Evolutionary conservation across 64 coral and sea anemone genomes (phyloP).

Genomic region (Stylophora pistillata): DNA sequence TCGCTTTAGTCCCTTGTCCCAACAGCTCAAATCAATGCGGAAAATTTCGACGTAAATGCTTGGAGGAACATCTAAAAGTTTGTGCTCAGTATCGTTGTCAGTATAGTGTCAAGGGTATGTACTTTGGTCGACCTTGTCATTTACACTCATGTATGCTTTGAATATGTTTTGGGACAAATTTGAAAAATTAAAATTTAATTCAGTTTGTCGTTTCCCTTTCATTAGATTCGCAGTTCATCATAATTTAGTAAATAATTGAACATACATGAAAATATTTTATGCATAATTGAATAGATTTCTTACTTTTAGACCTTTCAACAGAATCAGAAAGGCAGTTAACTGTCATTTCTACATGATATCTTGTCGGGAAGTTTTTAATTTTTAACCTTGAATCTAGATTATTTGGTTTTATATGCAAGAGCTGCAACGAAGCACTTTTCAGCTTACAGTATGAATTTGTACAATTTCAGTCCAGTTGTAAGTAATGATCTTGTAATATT

Average conservation of each 20-base stretch:
- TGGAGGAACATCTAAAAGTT: constrained; percentile 76
- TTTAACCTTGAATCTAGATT: background rate
- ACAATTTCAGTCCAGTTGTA: background rate
- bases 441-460: background rate
- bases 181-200: constrained; percentile 21
- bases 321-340: no score
- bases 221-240: background rate
- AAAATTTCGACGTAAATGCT: constrained; percentile 79
- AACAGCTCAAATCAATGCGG: constrained; percentile 99
- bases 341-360: no score
- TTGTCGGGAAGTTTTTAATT: no score
- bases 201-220: background rate
- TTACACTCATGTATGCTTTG: background rate
- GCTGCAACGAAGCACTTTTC: no score
- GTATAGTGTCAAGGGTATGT: constrained; percentile 76
- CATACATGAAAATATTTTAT: background rate
- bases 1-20: constrained; percentile 85
- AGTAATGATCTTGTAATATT: background rate
- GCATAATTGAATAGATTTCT: no score
- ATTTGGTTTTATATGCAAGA: background rate
- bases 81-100: constrained; percentile 86
- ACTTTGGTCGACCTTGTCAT: background rate
- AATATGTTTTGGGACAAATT: background rate
- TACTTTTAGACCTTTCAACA: no score
- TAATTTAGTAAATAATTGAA: background rate